Conservation (phyloP, 2,888 invertebrate species). For the Diarsia rubi region DNA sequence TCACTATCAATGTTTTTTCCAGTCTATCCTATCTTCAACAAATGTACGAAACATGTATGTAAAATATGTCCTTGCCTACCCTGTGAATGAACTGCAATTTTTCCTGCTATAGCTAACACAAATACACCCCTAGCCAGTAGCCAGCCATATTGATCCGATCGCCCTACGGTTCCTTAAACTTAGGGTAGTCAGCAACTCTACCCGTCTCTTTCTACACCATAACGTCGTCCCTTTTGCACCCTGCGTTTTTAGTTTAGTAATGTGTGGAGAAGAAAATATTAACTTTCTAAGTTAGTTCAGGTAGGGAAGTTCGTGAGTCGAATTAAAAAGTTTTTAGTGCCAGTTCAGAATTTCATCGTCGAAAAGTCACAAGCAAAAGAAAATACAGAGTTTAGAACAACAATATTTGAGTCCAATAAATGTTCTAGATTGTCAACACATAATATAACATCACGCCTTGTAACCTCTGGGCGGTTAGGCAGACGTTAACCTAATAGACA, state of each 20-base stretch:
- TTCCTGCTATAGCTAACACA: conserved; percentile 48
- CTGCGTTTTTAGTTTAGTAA: conserved; percentile 45
- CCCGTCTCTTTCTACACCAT: conserved; percentile 45
- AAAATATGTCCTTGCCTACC: neutral
- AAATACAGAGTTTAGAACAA: neutral
- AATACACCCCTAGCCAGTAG: conserved; percentile 48
- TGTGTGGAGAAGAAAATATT: conserved; percentile 30
- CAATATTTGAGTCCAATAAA: neutral
- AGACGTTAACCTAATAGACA: too few relatives aligned
- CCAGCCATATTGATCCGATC: conserved; percentile 65
- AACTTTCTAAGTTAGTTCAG: conserved; percentile 22
- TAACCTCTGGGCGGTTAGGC: too few relatives aligned
- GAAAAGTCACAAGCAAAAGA: neutral
- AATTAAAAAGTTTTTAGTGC: conserved; percentile 6
- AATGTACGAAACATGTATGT: neutral
- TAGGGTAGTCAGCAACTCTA: conserved; percentile 58
- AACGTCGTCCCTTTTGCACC: conserved; percentile 40
- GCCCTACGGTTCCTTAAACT: conserved; percentile 61
- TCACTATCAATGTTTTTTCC: neutral
- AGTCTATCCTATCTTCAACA: neutral
- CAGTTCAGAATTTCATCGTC: neutral
- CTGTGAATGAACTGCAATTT: conserved; percentile 63
- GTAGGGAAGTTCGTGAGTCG: conserved; percentile 16
- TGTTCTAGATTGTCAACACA: too few relatives aligned
- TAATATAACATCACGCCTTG: too few relatives aligned